phyloP scores from a whole-genome alignment of 2,113 vertebrate species.

The Athene cunicularia region DNA sequence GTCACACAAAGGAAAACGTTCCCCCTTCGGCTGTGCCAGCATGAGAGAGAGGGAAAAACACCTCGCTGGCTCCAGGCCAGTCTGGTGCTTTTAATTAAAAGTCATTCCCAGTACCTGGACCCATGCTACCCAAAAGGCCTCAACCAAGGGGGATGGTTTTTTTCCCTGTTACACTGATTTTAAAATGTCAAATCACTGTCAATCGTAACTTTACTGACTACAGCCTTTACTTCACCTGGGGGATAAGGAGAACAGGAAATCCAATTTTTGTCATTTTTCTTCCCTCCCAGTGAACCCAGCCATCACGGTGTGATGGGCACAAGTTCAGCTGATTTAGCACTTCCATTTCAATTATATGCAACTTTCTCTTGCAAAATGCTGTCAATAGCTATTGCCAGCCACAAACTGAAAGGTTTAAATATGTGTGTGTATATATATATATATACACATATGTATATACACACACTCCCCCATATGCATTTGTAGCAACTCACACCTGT shows the following conservation, averaged over 20 bases:
- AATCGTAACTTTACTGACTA: not conserved
- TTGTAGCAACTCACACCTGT: not conserved
- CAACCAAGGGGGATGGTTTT: not conserved
- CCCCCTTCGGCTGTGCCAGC: not conserved
- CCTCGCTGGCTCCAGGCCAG: not conserved
- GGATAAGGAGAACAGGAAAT: not conserved
- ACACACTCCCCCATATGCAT: not conserved
- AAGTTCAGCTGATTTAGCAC: not conserved
- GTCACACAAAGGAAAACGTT: not conserved
- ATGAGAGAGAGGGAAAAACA: not conserved
- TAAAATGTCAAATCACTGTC: not conserved
- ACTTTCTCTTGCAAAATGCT: not conserved
- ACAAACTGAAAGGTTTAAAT: not conserved
- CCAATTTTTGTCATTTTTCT: not conserved
- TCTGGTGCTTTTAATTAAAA: conserved; percentile 3
- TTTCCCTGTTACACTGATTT: not conserved
- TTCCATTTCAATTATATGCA: not conserved
- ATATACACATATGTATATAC: not conserved
- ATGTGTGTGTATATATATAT: not conserved
- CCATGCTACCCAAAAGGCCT: not conserved
- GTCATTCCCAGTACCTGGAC: not conserved
- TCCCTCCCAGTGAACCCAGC: not conserved
- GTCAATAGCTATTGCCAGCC: not conserved
- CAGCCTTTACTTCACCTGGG: not conserved
- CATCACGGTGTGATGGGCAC: not conserved